Base-by-base conservation (phyloP, 2,888 invertebrate genomes). In the Parnassius glacialis region DNA sequence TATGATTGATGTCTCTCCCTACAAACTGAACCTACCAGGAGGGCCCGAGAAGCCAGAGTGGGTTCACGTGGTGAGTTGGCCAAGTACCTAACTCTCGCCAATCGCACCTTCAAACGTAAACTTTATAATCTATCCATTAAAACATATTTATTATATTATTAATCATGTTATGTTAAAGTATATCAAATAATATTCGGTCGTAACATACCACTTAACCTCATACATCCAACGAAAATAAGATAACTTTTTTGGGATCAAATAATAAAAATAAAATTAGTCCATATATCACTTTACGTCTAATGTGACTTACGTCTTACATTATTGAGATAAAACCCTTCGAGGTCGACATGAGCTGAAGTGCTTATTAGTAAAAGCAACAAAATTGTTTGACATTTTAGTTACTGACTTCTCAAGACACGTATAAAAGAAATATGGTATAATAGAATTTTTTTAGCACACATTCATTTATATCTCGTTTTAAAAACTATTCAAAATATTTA, bases 1-100 rank as follows among this genome's bases (percentile, higher is more conserved):
- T 67, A 95, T 97, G 87, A 98, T 99, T 92, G 97, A 98, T 92
- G 96, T 99, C 81, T 99, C 99, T 70, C 99, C 99, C 61, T 99
- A 99, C 94, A 99, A 99, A 92, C 97, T 98, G 90, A 96, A 97
- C 87, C 95, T 96, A 76, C 95, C 96, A 62, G 96, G 96, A 74
- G 95, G 96, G 69, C 94, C 95, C 68, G 94, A 95, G 67, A 95
- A 97, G 84, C 95, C 95, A 74, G 95, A 96, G 62, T 95, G 96
- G 93, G 96, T 97, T 70, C 97, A 97, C 80, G 95, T 98, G 92
- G 97, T 96, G 91, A 94, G 95, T 93, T 75, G 68, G 71, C 74
- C 72, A 75, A 74, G 72, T 68, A 81, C 72, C 70, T 67, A 65
- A 65, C 69, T 66, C 72, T 67, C 67, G 62, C 67, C 61, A 60